Evolutionary conservation across 2,888 invertebrate genomes (phyloP), one percentile per base, ranked within the genome.

Genomic region (Agrotis ipsilon): DNA sequence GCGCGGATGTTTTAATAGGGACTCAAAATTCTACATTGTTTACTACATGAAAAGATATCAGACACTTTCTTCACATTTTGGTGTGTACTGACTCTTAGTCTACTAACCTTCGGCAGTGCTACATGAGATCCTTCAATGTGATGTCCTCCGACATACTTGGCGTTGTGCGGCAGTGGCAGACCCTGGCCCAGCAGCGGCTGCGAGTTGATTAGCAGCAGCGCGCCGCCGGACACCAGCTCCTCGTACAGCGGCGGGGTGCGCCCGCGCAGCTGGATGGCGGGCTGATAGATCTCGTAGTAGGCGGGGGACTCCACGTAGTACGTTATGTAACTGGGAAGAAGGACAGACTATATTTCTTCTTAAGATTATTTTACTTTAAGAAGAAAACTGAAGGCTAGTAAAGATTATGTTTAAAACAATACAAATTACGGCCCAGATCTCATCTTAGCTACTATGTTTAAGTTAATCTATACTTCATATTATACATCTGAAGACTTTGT

Each of bases 121-220:
- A 82, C 79, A 0, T 82, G 59, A 1, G 78, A 63, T n/a, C 75
- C 76, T 18, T 83, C 76, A 24, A 93, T 74, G 66, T 93, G 93
- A 72, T 93, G 92, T 21, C 92, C 92, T 0, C 92, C 93, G 1
- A 93, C 75, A 51, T 90, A 89, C 72, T 90, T 90, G 3, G 86
- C 88, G 61, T 85, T 92, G 6, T 80, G 82, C 0, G 93, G 92
- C 65, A 92, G 59, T 1, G 92, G 85, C 65, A 91, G 59, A 0
- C 78, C 71, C 76, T 91, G 91, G 0, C 91, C 91, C 21, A 93
- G 79, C 24, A 88, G 76, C 0, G 91, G 89, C 49, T 91, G 88
- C 3, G 92, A 90, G 82, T 93, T 92, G n/a, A 92, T 63, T 45
- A 93, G 85, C 69, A 93, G 76, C 78, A 92, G 67, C 0, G 92